phyloP scores from a whole-genome alignment of 2,888 invertebrate genomes.

The Cryptus viduatorius region DNA sequence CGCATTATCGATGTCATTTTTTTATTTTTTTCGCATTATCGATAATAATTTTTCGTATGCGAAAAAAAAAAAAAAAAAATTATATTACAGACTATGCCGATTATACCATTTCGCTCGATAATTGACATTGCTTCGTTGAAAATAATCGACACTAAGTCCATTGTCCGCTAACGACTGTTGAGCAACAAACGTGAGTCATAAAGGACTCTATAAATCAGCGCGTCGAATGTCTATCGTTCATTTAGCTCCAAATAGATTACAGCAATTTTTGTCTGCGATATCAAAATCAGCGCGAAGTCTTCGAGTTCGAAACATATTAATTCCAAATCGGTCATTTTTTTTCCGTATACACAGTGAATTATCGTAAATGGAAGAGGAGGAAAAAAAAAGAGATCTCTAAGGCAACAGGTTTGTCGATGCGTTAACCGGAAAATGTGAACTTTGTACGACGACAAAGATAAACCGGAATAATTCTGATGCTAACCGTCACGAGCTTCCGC shows the following conservation, averaged over 20 bases:
- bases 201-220: neutral
- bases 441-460: conserved; percentile 37
- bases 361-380: neutral
- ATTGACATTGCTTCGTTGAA: conserved; percentile 25
- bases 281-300: neutral
- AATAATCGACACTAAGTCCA: conserved; percentile 35
- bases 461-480: conserved; percentile 7
- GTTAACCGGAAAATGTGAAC: conserved; percentile 25
- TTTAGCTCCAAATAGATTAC: conserved; percentile 10
- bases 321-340: neutral
- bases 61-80: neutral
- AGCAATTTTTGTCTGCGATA: neutral
- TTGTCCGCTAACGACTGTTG: conserved; percentile 41
- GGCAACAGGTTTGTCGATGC: neutral
- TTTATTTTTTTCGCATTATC: too few relatives aligned
- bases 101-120: too few relatives aligned
- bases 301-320: neutral
- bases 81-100: neutral
- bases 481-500: conserved; percentile 36
- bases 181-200: conserved; percentile 24
- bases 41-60: too few relatives aligned
- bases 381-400: neutral
- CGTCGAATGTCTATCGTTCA: neutral
- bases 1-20: too few relatives aligned
- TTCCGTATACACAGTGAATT: neutral